Evolutionary conservation across 2,888 invertebrate genomes (phyloP), one percentile per base, ranked within the genome.

Genomic region (Kryphioiulus occultus): DNA sequence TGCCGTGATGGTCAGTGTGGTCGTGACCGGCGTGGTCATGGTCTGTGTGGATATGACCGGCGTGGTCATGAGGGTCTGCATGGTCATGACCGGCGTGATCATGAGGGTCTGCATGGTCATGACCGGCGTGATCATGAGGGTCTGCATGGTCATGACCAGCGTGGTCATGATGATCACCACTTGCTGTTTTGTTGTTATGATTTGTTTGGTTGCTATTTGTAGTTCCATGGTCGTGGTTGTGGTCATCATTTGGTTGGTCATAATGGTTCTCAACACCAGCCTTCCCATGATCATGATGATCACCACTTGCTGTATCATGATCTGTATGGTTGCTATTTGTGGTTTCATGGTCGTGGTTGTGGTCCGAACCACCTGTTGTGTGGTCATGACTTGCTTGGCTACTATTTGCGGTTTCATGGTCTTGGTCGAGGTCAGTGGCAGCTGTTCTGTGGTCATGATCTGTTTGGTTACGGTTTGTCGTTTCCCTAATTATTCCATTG

Each of bases 11-110:
- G n/a, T 86, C 86, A 47, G 39, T 12, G n/a, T 68, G 87, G 35
- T 84, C 19, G 19, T 88, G 85, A 39, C 83, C 59, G 9, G 39
- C 39, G 39, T 39, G 39, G 9, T 39, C 39, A 39, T 39, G 39
- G 39, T 39, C 39, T 9, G 39, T 39, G 39, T 39, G 39, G 39
- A 5, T 39, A 39, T 39, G 39, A 39, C 39, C 39, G 9, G 39
- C 39, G 84, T 88, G n/a, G 26, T 86, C 84, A 86, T 88, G 82
- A 39, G 42, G 30, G 39, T 87, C 19, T 30, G 86, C 19, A 19
- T 88, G 53, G 26, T 88, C 84, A 83, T 88, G 32, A 42, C 26
- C 19, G 17, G 15, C 83, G n/a, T n/a, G 32, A 22, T 35, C 83
- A 83, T 12, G 83, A 83, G 83, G 32, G 19, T 19, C 19, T 32